Evolutionary conservation across 2,113 vertebrate species (phyloP), one percentile per base, ranked within the genome.

Genomic region (Geococcyx californianus): DNA sequence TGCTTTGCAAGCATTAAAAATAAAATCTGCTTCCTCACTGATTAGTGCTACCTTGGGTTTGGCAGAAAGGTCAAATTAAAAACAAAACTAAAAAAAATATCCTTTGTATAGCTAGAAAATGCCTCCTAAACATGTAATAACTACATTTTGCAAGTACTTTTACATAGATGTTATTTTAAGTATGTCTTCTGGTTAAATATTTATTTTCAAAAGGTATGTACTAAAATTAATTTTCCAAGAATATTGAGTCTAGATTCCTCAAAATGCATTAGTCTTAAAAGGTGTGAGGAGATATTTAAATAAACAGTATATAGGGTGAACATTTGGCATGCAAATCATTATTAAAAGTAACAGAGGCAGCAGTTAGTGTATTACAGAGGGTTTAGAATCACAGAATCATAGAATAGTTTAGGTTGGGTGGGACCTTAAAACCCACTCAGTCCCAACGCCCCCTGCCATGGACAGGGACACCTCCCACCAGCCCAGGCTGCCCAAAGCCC

Each of bases 251-350:
- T 52, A 5, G 4, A 11, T 75, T 75, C 19, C 16, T 66, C 31
- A 29, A 1, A 74, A 24, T 6, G 3, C 14, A 13, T 8, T 64
- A 16, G 6, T 6, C 29, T 28, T 18, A 7, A 78, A n/a, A 77
- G 3, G 25, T 51, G 8, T 78, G 28, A 44, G 17, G 19, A 33
- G 5, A 44, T 9, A 40, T 79, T 85, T 54, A 73, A 73, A 59
- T 59, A 31, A 13, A 4, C 14, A 14, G 63, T 47, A 29, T 16
- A 29, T 28, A 24, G 11, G 3, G 3, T 17, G 21, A n/a, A 33
- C 2, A 11, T 51, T 42, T 69, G 31, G 8, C 17, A 55, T 59
- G 16, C 0, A 0, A 59, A 40, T 3, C 6, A 63, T 69, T 68
- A 28, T 6, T 63, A 67, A 72, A 67, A 3, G 6, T 58, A n/a